Conservation (phyloP, 1,140 invertebrate species). For the Drosophila santomea region DNA sequence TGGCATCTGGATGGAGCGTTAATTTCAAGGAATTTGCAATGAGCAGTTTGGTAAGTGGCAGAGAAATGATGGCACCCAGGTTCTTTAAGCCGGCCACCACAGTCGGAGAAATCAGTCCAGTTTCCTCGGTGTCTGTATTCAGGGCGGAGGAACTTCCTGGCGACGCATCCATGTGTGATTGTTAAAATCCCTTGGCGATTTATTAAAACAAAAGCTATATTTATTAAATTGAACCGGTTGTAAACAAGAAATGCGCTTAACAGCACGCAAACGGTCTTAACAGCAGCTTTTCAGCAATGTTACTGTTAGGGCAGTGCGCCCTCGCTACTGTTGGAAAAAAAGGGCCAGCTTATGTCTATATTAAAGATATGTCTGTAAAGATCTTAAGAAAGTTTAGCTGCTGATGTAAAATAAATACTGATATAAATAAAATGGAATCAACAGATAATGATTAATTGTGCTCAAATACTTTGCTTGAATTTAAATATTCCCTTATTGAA, state of each 20-base stretch:
- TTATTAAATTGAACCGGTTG: not conserved
- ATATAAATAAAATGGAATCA: too few relatives aligned
- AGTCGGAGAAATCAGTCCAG: constrained; percentile 55
- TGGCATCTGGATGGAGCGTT: constrained; percentile 77
- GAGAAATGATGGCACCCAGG: constrained; percentile 58
- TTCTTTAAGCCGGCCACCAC: constrained; percentile 75
- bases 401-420: too few relatives aligned
- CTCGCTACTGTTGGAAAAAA: not conserved
- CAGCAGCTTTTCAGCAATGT: not conserved
- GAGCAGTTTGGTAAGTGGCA: constrained; percentile 63
- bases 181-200: not conserved
- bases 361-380: too few relatives aligned
- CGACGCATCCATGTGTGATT: constrained; percentile 3
- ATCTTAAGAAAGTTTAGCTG: too few relatives aligned
- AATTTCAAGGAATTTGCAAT: constrained; percentile 76
- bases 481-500: not conserved
- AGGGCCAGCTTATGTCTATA: too few relatives aligned
- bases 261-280: not conserved
- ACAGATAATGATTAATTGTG: too few relatives aligned
- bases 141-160: not conserved
- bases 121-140: constrained; percentile 3
- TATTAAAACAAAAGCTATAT: not conserved
- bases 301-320: not conserved
- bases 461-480: too few relatives aligned
- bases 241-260: constrained; percentile 21